Evolutionary conservation across 1,140 invertebrate genomes (phyloP).

Genomic region (Ridgeia piscesae): DNA sequence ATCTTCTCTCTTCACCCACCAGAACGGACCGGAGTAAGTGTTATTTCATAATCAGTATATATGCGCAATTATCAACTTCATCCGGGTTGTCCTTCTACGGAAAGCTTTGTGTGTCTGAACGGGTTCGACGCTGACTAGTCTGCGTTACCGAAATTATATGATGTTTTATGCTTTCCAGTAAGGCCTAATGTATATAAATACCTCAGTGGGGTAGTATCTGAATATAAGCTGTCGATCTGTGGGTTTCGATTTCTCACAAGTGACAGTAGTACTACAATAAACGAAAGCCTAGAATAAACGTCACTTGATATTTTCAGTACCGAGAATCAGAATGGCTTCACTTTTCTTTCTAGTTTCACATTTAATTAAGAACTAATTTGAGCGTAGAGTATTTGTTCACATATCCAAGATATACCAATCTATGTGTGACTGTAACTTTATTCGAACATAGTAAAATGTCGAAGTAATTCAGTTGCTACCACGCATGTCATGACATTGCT

Average conservation of each 20-base stretch:
- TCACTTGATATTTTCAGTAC: not conserved
- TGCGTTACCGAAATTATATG: constrained; percentile 19
- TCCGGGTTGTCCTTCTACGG: not conserved
- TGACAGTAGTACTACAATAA: not conserved
- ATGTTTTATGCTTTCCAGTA: constrained; percentile 32
- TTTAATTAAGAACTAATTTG: not conserved
- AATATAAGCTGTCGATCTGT: not conserved
- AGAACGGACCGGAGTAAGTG: constrained; percentile 58
- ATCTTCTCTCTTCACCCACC: constrained; percentile 50
- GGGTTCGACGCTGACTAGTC: constrained; percentile 14
- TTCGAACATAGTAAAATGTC: not conserved
- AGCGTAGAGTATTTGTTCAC: not conserved
- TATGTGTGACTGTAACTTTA: not conserved
- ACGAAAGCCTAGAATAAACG: too few relatives aligned
- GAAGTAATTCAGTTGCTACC: not conserved
- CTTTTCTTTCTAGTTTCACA: not conserved
- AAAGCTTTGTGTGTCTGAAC: constrained; percentile 13
- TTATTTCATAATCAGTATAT: constrained; percentile 24
- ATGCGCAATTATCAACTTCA: constrained; percentile 7
- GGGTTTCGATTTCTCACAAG: not conserved
- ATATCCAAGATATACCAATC: not conserved
- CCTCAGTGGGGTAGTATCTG: not conserved
- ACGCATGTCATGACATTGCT: not conserved
- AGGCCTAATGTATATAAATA: constrained; percentile 21
- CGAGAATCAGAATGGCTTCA: not conserved